phyloP scores from a whole-genome alignment of 2,888 invertebrate species.

The Halocaridina rubra region DNA sequence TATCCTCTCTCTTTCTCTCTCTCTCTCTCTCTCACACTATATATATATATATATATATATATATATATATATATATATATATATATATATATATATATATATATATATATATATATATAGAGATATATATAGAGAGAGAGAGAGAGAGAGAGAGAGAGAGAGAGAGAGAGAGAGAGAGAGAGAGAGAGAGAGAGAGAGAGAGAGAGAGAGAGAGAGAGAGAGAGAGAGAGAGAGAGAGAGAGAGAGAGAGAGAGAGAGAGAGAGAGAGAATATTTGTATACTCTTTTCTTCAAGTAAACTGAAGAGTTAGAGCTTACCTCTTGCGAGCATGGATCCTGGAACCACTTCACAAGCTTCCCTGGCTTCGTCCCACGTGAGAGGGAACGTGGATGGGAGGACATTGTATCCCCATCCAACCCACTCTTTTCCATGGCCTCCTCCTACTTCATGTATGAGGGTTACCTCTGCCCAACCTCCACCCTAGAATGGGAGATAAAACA shows the following conservation, averaged over 20 bases:
- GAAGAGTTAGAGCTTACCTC: constrained; percentile 4
- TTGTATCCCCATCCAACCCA: constrained; percentile 17
- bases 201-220: neutral
- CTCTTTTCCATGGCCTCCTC: neutral
- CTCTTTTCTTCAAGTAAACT: neutral
- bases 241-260: neutral
- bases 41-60: no score
- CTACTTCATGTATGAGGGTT: constrained; percentile 6
- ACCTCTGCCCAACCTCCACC: no score
- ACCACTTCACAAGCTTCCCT: constrained; percentile 26
- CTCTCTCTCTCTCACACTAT: no score
- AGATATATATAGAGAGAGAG: no score
- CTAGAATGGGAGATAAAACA: no score
- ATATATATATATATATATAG: no score
- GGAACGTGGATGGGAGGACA: constrained; percentile 18
- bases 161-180: no score
- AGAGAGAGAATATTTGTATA: neutral
- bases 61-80: no score
- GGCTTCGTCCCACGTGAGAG: constrained; percentile 36
- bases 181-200: no score
- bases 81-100: no score
- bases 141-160: no score
- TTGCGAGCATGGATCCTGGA: constrained; percentile 37
- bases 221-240: neutral
- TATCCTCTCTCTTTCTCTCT: no score